These are phyloP conservation scores for Hydropotes inermis DNA, from an alignment of 2,113 vertebrate genomes.

Conservation along the genomic window DNA sequence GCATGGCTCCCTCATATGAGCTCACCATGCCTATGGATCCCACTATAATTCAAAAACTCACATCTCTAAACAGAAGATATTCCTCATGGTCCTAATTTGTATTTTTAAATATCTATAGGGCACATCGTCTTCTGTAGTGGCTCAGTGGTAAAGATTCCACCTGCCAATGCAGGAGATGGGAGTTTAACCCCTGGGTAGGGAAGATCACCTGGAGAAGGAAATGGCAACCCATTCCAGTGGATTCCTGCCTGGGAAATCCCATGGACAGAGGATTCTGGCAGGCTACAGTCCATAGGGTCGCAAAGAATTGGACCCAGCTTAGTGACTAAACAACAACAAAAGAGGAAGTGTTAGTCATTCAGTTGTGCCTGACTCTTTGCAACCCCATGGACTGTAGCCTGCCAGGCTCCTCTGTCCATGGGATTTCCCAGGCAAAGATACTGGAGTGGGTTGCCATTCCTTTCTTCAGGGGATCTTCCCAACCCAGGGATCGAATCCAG, in stretches of 20 bases:
- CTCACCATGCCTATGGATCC: background rate
- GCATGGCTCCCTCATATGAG: background rate
- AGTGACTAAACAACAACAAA: background rate
- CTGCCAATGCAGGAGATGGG: background rate
- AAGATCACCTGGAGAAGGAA: background rate
- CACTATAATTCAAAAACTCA: background rate
- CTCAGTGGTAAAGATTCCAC: background rate
- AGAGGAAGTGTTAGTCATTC: background rate
- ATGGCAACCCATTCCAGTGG: background rate
- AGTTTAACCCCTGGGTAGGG: background rate
- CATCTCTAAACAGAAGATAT: background rate
- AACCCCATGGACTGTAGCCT: background rate
- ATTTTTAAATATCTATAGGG: background rate
- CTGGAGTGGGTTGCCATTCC: background rate
- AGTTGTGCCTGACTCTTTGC: accelerated
- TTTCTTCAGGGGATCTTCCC: background rate
- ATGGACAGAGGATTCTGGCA: background rate
- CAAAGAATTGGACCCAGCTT: background rate
- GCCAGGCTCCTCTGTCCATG: background rate
- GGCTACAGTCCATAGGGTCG: background rate
- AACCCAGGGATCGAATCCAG: background rate
- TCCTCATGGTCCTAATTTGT: background rate
- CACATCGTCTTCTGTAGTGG: background rate
- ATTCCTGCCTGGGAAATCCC: background rate
- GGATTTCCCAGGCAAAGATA: background rate